phyloP scores from a whole-genome alignment of 2,797 vertebrate species.

The Serranus cabrilla region DNA sequence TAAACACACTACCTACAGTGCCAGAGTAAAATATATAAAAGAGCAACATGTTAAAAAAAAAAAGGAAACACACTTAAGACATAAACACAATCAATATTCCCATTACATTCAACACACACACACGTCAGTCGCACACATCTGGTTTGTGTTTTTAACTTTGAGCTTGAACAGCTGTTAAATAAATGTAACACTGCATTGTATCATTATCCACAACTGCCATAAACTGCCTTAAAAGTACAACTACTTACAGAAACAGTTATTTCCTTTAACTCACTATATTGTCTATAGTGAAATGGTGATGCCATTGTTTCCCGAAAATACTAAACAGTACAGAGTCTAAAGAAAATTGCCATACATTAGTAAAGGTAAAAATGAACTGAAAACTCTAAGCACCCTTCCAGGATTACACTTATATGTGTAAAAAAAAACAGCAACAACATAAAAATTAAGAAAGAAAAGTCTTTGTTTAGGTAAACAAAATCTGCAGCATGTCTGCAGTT shows the following conservation, averaged over 20 bases:
- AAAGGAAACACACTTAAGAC: slow-evolving; percentile 33
- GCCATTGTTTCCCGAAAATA: not conserved
- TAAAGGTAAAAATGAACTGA: slow-evolving; percentile 68
- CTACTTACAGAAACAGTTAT: slow-evolving; percentile 1
- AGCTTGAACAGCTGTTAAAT: slow-evolving; percentile 62
- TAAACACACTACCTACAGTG: slow-evolving; percentile 52
- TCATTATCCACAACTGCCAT: slow-evolving; percentile 58
- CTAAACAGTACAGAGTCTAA: slow-evolving; percentile 10
- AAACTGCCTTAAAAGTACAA: slow-evolving; percentile 8
- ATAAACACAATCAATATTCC: slow-evolving; percentile 23
- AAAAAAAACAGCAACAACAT: slow-evolving; percentile 27
- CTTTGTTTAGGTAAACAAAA: slow-evolving; percentile 54
- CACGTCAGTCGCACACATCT: slow-evolving; percentile 22
- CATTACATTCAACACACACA: slow-evolving; percentile 24
- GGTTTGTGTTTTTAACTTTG: slow-evolving; percentile 63
- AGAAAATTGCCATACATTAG: slow-evolving; percentile 47
- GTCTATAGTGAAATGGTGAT: not conserved
- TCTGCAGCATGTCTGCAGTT: slow-evolving; percentile 52
- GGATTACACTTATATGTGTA: slow-evolving; percentile 53
- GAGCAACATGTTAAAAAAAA: slow-evolving; percentile 54
- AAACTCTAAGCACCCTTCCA: slow-evolving; percentile 68
- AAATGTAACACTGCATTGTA: slow-evolving; percentile 69
- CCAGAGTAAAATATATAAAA: slow-evolving; percentile 63
- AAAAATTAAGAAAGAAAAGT: slow-evolving; percentile 44
- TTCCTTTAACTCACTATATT: not conserved